phyloP scores from a whole-genome alignment of 2,113 vertebrate species.

The Oophaga pumilio region DNA sequence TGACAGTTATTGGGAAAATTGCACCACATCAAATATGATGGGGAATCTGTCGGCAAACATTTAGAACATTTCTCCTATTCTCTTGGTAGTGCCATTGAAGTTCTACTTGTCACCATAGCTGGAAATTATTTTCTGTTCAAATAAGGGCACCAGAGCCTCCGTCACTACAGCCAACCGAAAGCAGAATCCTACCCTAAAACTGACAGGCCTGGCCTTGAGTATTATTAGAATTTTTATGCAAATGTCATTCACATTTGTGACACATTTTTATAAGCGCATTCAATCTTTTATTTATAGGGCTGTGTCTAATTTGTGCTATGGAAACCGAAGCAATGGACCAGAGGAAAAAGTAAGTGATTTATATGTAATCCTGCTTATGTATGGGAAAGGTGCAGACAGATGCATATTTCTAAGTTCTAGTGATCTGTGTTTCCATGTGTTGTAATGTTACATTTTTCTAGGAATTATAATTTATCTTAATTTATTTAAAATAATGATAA shows the following conservation, averaged over 20 bases:
- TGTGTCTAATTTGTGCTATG: conserved; percentile 86
- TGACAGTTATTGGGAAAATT: no score
- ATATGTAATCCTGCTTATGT: not conserved
- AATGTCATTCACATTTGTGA: not conserved
- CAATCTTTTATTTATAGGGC: conserved; percentile 72
- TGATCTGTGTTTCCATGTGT: not conserved
- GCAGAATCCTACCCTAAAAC: not conserved
- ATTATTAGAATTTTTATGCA: not conserved
- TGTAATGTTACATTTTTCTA: no score
- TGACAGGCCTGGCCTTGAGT: not conserved
- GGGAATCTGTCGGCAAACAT: not conserved
- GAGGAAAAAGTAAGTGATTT: conserved; percentile 77
- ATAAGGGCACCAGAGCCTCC: not conserved
- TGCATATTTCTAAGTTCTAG: not conserved
- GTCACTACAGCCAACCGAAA: not conserved
- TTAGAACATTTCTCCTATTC: not conserved
- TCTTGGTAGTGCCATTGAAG: not conserved
- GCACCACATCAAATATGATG: not conserved
- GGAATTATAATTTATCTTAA: no score
- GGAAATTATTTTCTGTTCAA: not conserved
- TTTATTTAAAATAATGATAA: no score
- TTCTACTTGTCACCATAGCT: not conserved
- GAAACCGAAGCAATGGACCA: conserved; percentile 70
- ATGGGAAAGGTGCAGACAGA: not conserved
- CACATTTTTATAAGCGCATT: not conserved